Evolutionary conservation across 2,888 invertebrate species (phyloP).

Genomic region (Torymus auratus): DNA sequence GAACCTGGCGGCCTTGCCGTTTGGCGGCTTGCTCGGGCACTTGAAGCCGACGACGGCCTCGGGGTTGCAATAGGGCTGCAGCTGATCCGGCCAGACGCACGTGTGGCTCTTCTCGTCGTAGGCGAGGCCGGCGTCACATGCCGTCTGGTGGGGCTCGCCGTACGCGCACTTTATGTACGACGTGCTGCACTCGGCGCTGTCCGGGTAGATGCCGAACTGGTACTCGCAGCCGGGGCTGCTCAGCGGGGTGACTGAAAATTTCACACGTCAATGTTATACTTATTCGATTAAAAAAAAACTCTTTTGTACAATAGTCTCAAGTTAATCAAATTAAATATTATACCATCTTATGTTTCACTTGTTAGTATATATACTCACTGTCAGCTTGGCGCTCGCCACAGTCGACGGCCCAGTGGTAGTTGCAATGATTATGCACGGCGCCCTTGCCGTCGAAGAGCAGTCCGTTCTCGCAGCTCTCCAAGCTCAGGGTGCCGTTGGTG

Average conservation of each 20-base stretch:
- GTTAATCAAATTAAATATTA: background rate
- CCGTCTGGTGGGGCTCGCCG: constrained; percentile 87
- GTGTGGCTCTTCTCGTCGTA: constrained; percentile 92
- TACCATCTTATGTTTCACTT: background rate
- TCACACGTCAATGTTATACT: background rate
- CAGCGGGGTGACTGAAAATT: constrained; percentile 84
- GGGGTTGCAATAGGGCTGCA: constrained; percentile 91
- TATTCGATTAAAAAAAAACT: background rate
- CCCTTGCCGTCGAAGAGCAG: constrained; percentile 94
- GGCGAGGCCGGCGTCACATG: constrained; percentile 91
- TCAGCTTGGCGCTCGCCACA: constrained; percentile 90
- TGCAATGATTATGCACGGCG: constrained; percentile 93
- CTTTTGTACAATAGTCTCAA: no score
- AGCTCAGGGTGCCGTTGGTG: constrained; percentile 91
- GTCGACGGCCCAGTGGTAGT: constrained; percentile 94
- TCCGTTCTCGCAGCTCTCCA: constrained; percentile 95
- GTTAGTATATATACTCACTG: constrained; percentile 79
- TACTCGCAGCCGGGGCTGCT: constrained; percentile 91
- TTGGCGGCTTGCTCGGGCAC: constrained; percentile 90
- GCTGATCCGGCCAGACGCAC: constrained; percentile 96
- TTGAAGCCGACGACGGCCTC: constrained; percentile 95
- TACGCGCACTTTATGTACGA: constrained; percentile 91
- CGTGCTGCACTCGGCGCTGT: constrained; percentile 88
- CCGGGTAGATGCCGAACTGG: constrained; percentile 92
- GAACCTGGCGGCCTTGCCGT: constrained; percentile 89